Percentiles rank a stretch among this genome's conserved stretches.
phyloP scores from a whole-genome alignment of 2,888 invertebrate species.

The Ametastegia equiseti region DNA sequence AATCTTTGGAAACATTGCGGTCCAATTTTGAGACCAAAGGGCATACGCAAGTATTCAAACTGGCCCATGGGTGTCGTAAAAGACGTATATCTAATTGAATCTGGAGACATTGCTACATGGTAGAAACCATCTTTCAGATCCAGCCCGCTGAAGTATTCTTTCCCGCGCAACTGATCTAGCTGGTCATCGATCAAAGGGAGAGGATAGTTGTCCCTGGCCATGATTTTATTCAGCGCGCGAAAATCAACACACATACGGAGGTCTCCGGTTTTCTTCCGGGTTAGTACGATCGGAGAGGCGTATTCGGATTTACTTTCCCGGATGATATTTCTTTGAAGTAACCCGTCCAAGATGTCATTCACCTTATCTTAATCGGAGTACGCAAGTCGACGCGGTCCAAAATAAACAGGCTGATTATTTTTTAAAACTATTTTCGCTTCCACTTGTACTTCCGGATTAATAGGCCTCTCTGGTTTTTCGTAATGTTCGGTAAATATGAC shows the following conservation, averaged over 20 bases:
- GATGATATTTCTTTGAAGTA: not conserved
- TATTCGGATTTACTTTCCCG: not conserved
- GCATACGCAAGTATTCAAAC: constrained; percentile 4
- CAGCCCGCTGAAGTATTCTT: constrained; percentile 55
- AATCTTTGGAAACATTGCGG: constrained; percentile 59
- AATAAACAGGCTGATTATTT: constrained; percentile 51
- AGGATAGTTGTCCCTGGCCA: constrained; percentile 54
- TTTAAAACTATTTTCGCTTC: constrained; percentile 21
- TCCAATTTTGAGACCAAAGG: constrained; percentile 54
- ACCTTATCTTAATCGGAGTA: constrained; percentile 38
- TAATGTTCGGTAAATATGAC: not conserved
- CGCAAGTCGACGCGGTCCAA: constrained; percentile 50
- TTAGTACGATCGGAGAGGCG: constrained; percentile 19
- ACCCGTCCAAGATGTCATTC: not conserved
- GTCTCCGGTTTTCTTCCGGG: constrained; percentile 55
- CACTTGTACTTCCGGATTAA: not conserved
- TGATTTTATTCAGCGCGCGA: constrained; percentile 54
- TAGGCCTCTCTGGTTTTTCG: not conserved
- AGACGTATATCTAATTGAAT: constrained; percentile 4
- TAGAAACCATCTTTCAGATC: constrained; percentile 58
- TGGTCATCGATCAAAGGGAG: constrained; percentile 56
- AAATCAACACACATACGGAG: constrained; percentile 56
- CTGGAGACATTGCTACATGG: not conserved
- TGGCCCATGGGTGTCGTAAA: constrained; percentile 23
- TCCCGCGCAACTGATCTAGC: constrained; percentile 52